Evolutionary conservation across 2,113 vertebrate genomes (phyloP).

Genomic region (Scomber colias): DNA sequence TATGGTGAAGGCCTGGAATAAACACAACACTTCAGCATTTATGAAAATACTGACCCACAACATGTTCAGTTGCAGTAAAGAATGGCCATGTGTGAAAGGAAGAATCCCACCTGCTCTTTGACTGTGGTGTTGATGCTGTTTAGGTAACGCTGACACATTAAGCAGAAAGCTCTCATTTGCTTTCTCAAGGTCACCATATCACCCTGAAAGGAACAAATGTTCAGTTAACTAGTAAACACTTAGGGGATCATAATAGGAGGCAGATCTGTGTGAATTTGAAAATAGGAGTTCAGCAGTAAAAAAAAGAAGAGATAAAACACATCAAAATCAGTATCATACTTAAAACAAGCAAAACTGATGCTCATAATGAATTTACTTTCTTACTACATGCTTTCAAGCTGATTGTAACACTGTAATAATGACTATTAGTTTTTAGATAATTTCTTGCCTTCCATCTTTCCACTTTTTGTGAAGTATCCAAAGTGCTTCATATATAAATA

Average conservation of each 20-base stretch:
- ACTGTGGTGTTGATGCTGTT: slow-evolving; percentile 96
- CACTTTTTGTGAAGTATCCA: not conserved
- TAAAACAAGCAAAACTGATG: not conserved
- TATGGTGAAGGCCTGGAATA: slow-evolving; percentile 94
- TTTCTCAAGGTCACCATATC: slow-evolving; percentile 93
- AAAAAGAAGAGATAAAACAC: no score
- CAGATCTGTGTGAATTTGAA: not conserved
- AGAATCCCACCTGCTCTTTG: slow-evolving; percentile 93
- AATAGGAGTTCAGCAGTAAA: not conserved
- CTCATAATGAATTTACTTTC: not conserved
- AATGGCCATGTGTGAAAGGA: not conserved
- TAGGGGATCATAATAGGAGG: no score
- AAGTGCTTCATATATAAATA: slow-evolving; percentile 60
- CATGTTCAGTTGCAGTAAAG: not conserved
- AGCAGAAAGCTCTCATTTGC: slow-evolving; percentile 96
- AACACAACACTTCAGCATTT: slow-evolving; percentile 45
- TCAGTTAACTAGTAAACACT: slow-evolving; percentile 10
- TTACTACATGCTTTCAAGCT: no score
- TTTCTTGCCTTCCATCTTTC: no score
- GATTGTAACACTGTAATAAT: not conserved
- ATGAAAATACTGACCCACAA: slow-evolving; percentile 3
- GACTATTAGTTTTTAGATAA: no score
- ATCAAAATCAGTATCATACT: no score
- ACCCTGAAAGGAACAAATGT: slow-evolving; percentile 82
- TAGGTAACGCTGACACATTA: slow-evolving; percentile 97